Evolutionary conservation across 2,113 vertebrate genomes (phyloP).

Genomic region (Hippopotamus amphibius): DNA sequence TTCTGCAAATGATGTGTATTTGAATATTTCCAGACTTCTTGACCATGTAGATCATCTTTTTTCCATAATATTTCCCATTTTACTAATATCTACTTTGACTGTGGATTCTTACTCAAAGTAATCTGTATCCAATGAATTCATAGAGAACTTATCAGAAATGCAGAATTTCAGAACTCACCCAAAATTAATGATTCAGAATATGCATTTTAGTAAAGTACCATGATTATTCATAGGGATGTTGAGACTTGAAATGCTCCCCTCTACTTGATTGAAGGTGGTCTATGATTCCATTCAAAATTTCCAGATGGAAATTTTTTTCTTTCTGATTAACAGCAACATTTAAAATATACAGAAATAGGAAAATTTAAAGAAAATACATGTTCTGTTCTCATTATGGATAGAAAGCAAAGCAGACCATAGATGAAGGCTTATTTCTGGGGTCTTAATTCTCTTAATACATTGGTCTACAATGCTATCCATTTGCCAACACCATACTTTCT

Average conservation of each 20-base stretch:
- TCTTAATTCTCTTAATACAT: neutral
- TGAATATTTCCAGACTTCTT: neutral
- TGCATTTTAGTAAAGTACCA: neutral
- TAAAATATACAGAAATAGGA: neutral
- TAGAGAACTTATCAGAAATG: neutral
- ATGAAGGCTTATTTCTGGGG: neutral
- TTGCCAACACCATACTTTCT: neutral
- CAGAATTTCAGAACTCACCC: neutral
- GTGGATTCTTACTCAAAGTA: neutral
- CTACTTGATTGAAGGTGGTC: neutral
- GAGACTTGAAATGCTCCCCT: neutral
- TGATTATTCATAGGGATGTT: neutral
- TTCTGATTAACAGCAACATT: neutral
- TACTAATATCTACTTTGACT: neutral
- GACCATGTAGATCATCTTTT: neutral
- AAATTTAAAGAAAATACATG: neutral
- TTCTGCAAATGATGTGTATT: neutral
- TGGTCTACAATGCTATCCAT: neutral
- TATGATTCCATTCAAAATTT: neutral
- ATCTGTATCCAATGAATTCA: neutral
- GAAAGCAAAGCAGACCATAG: neutral
- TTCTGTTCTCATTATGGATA: neutral
- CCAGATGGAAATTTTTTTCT: neutral
- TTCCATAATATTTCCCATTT: neutral
- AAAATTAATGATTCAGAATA: neutral